Evolutionary conservation across 2,113 vertebrate species (phyloP), one percentile per base, ranked within the genome.

Genomic region (Atractosteus spatula): DNA sequence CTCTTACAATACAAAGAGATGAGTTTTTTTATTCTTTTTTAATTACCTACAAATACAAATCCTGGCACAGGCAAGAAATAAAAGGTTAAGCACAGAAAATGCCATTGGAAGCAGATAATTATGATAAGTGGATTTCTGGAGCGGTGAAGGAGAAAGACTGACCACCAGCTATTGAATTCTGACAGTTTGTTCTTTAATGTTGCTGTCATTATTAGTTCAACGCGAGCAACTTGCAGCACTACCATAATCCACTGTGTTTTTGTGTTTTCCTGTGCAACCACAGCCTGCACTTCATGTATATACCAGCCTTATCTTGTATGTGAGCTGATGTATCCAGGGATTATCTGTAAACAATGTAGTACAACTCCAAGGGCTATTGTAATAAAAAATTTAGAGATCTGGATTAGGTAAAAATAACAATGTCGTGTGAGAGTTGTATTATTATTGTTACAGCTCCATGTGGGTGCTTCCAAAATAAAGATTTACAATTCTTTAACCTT

Each of bases 401-500:
- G 74, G 77, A 78, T 79, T 81, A 77, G 75, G 79, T 12, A 41
- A 55, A 70, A 16, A 7, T 44, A 44, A 44, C 69, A 70, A 6
- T 59, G 29, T 59, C 13, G 5, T 7, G 8, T 63, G 62, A 16
- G 42, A 6, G 12, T 71, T 13, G 12, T 11, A 29, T 62, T 54
- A 11, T 56, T 57, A n/a, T 61, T 13, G 7, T 3, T 63, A 59
- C 14, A 54, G 51, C 79, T 91, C 93, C 93, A 94, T 94, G 92
- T 92, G 90, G 89, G 92, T 92, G 93, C 93, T 92, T 85, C 83
- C 88, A 92, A 90, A 91, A 91, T 92, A 86, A 91, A 89, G 88
- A 91, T 93, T 94, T 92, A 93, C 90, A 79, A 79, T 87, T 91
- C 87, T 89, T 91, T 93, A 92, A 93, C 89, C 91, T 92, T 93